These are phyloP conservation scores for Stegodyphus dumicola DNA, from an alignment of 1,140 invertebrate genomes.

Conservation along the genomic window DNA sequence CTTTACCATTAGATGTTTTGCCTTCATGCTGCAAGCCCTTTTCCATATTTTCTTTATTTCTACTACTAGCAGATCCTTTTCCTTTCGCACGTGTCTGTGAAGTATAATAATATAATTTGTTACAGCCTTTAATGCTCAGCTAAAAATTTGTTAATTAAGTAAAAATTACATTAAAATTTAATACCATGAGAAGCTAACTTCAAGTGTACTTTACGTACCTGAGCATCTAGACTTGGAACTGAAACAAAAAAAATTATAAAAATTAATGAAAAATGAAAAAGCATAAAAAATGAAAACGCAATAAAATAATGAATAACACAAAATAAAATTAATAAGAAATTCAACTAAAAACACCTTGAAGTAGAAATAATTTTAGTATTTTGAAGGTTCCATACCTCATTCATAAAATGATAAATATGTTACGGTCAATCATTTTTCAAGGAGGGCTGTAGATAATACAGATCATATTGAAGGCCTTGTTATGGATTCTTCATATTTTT, in stretches of 20 bases:
- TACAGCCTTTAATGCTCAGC: neutral
- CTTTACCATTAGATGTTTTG: conserved; percentile 30
- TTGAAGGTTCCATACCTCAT: no score
- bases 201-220: conserved; percentile 6
- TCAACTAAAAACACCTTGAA: no score
- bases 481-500: no score
- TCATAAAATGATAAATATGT: no score
- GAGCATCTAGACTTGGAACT: conserved; percentile 45
- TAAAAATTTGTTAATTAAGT: no score
- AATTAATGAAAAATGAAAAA: conserved; percentile 1
- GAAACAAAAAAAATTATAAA: conserved; percentile 6
- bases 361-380: no score
- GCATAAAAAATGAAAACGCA: conserved; percentile 46
- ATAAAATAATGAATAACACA: neutral
- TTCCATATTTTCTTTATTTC: conserved; percentile 60
- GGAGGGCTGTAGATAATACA: no score
- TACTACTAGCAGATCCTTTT: conserved; percentile 21
- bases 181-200: neutral
- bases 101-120: neutral
- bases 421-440: no score
- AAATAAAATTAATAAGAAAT: neutral
- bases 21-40: conserved; percentile 39
- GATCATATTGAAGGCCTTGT: no score
- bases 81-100: conserved; percentile 38
- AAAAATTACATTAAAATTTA: neutral